These are phyloP conservation scores for Babylonia areolata DNA, from an alignment of 1,140 invertebrate species.

Conservation along the genomic window DNA sequence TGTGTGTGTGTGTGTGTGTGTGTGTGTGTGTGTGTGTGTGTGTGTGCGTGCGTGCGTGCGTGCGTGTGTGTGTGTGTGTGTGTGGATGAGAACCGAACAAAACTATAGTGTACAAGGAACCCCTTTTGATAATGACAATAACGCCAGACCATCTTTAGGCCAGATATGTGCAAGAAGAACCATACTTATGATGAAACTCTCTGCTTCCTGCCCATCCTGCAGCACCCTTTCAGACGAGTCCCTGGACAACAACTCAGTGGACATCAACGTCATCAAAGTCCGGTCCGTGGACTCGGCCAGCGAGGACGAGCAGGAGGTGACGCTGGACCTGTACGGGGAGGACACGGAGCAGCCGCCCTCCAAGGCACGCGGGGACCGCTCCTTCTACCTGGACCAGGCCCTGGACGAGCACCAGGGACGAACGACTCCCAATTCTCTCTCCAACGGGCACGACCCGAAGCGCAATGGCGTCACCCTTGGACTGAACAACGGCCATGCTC, in stretches of 20 bases:
- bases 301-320: slow-evolving; percentile 12
- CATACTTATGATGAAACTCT: too few species aligned
- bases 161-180: too few species aligned
- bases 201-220: background rate
- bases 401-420: background rate
- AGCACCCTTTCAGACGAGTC: background rate
- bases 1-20: too few species aligned
- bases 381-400: background rate
- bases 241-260: slow-evolving; percentile 17
- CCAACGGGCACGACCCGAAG: background rate
- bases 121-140: too few species aligned
- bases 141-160: too few species aligned
- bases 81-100: too few species aligned
- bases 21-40: too few species aligned
- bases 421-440: background rate
- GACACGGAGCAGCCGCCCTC: background rate
- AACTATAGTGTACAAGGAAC: too few species aligned
- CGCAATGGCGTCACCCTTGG: background rate
- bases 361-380: background rate
- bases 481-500: background rate
- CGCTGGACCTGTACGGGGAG: slow-evolving; percentile 3
- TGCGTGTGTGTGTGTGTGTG: too few species aligned
- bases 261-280: background rate
- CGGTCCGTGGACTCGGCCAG: background rate
- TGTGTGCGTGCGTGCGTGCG: too few species aligned